A percentile compares a stretch with the other conserved stretches of the same genome.
Conservation (phyloP, 2,113 vertebrate genomes). For the Chloropsis hardwickii region DNA sequence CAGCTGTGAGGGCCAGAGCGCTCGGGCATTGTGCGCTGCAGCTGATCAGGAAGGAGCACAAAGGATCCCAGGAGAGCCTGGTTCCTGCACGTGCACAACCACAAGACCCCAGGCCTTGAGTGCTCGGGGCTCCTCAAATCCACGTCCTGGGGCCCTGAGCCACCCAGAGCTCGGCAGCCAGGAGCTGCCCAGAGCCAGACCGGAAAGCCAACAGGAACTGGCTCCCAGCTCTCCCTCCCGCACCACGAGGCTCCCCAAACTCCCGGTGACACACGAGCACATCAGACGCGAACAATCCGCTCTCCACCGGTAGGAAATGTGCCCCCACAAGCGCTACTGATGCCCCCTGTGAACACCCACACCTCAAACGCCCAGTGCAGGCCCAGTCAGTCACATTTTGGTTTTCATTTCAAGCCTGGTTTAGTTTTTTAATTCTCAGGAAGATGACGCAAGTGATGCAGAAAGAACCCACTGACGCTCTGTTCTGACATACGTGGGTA, state of each 20-base stretch:
- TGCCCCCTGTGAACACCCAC: background rate
- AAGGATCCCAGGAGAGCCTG: background rate
- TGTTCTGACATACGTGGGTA: background rate
- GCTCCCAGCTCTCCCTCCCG: background rate
- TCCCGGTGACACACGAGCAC: accelerated
- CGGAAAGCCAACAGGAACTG: background rate
- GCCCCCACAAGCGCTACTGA: background rate
- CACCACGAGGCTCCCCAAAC: background rate
- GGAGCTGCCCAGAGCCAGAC: background rate
- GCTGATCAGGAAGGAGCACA: slow-evolving; percentile 37
- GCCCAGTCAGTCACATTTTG: background rate
- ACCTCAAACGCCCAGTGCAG: background rate
- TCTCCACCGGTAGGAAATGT: background rate
- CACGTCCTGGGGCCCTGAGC: accelerated
- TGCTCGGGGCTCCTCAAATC: background rate
- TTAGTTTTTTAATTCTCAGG: background rate
- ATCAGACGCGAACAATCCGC: accelerated
- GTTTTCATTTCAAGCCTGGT: background rate
- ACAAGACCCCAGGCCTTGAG: background rate
- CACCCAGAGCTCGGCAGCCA: background rate
- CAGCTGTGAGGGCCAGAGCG: background rate
- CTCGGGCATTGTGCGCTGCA: background rate
- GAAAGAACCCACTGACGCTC: background rate
- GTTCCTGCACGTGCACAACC: background rate
- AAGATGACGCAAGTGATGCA: background rate